Evolutionary conservation across 1,140 invertebrate species (phyloP).

Genomic region (Drosophila suzukii): DNA sequence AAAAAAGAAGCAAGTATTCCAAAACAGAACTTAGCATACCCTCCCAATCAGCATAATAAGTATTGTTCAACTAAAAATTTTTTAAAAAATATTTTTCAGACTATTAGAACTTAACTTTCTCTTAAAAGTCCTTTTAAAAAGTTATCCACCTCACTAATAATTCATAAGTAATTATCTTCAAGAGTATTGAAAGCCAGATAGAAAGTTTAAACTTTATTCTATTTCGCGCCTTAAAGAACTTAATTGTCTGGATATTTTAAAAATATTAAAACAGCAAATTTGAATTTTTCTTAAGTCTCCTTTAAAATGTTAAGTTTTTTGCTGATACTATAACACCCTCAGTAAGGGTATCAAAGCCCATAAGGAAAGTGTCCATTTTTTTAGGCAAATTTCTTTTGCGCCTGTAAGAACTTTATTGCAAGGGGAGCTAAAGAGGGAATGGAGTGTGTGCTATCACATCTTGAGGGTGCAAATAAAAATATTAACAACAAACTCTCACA

Average conservation of each 20-base stretch:
- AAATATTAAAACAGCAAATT: too few species aligned
- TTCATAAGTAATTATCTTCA: too few species aligned
- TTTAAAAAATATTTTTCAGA: too few species aligned
- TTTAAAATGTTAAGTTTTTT: not conserved
- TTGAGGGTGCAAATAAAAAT: conserved; percentile 81
- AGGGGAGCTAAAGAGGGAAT: conserved; percentile 43
- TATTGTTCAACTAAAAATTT: too few species aligned
- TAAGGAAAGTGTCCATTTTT: conserved; percentile 58
- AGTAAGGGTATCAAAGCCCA: conserved; percentile 25
- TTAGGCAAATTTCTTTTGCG: conserved; percentile 77
- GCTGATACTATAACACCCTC: not conserved
- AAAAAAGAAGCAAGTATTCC: not conserved
- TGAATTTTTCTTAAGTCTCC: too few species aligned
- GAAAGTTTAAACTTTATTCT: too few species aligned
- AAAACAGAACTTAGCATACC: not conserved
- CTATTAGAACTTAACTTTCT: too few species aligned
- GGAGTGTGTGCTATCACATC: conserved; percentile 40
- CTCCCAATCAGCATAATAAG: not conserved
- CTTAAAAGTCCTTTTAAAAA: too few species aligned
- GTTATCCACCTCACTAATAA: too few species aligned
- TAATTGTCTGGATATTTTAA: too few species aligned
- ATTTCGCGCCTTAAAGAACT: too few species aligned
- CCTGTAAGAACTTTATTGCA: conserved; percentile 55
- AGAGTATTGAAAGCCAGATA: too few species aligned
- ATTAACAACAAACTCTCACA: conserved; percentile 58